A percentile compares a stretch with the other conserved stretches of the same genome.
phyloP scores from a whole-genome alignment of 2,797 vertebrate species.

The Botia kubotai region DNA sequence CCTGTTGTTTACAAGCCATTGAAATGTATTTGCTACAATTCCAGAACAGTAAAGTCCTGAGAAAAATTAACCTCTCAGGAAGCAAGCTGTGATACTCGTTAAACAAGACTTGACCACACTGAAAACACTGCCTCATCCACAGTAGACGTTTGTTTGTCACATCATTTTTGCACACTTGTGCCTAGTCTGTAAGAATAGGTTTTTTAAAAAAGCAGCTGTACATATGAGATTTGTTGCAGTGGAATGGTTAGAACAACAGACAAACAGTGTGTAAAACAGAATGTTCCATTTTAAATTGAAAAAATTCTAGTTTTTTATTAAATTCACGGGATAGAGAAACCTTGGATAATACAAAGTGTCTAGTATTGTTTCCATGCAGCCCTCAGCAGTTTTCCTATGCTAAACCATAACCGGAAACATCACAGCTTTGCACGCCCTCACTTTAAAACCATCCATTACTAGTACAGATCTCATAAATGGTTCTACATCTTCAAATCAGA shows the following conservation, averaged over 20 bases:
- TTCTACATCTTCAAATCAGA: constrained; percentile 37
- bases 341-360: not conserved
- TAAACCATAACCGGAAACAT: not conserved
- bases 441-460: constrained; percentile 17
- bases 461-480: not conserved
- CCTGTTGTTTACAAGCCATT: constrained; percentile 74
- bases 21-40: constrained; percentile 58
- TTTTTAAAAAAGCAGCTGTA: constrained; percentile 67
- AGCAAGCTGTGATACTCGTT: constrained; percentile 71
- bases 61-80: constrained; percentile 72
- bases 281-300: not conserved
- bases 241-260: constrained; percentile 56
- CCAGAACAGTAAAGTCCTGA: constrained; percentile 72
- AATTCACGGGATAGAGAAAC: not conserved
- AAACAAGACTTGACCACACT: constrained; percentile 76
- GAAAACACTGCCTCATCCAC: constrained; percentile 76
- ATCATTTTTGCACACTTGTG: constrained; percentile 67
- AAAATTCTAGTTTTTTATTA: not conserved
- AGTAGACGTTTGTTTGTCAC: constrained; percentile 82
- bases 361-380: not conserved
- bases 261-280: not conserved
- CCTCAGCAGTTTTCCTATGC: not conserved
- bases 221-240: constrained; percentile 71
- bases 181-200: constrained; percentile 75
- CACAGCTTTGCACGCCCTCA: not conserved